Evolutionary conservation across 2,113 vertebrate genomes (phyloP).

Genomic region (Takifugu flavidus): DNA sequence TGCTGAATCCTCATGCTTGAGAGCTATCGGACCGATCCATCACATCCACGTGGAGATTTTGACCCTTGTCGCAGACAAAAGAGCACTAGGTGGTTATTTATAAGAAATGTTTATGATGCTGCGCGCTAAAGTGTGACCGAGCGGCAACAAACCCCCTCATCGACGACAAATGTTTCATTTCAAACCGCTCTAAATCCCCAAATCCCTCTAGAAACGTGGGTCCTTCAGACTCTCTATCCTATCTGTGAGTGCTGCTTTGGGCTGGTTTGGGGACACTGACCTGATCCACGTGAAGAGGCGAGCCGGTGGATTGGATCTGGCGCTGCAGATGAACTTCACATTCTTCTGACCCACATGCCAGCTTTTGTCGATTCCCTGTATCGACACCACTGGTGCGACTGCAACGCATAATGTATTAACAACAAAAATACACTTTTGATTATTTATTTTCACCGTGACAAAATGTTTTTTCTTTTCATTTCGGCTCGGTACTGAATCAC

Average conservation of each 20-base stretch:
- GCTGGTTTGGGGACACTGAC: slow-evolving; percentile 64
- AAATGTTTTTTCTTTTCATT: slow-evolving; percentile 8
- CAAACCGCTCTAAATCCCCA: background rate
- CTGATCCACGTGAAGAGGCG: slow-evolving; percentile 85
- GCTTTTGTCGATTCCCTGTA: slow-evolving; percentile 81
- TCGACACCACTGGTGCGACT: slow-evolving; percentile 88
- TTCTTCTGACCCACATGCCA: slow-evolving; percentile 91
- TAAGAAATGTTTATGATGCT: too few relatives aligned
- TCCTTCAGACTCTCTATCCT: background rate
- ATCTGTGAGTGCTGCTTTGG: background rate
- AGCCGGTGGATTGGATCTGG: slow-evolving; percentile 89
- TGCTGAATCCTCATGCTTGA: slow-evolving; percentile 11
- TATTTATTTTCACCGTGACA: background rate
- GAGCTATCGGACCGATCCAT: background rate
- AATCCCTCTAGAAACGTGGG: background rate
- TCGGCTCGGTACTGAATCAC: slow-evolving; percentile 31
- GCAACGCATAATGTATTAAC: slow-evolving; percentile 43
- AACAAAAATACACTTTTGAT: background rate
- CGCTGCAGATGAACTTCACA: slow-evolving; percentile 86
- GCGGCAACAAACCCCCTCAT: too few relatives aligned
- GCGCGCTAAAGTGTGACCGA: too few relatives aligned
- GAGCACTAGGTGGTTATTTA: too few relatives aligned
- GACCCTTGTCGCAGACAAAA: background rate
- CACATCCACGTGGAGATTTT: background rate
- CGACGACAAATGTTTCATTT: too few relatives aligned